phyloP scores from a whole-genome alignment of 2,113 vertebrate species.

The Elanus axillaris region DNA sequence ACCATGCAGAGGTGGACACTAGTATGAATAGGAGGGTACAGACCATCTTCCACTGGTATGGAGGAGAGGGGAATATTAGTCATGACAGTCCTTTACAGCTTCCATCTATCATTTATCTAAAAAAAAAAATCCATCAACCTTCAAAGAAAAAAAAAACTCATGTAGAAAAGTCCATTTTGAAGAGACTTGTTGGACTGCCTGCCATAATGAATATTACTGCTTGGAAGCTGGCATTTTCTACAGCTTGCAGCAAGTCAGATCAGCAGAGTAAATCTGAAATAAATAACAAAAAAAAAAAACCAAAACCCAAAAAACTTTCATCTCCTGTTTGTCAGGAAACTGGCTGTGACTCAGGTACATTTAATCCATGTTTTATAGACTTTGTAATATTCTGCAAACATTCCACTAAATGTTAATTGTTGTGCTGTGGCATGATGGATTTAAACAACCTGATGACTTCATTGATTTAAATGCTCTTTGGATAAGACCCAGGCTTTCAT shows the following conservation, averaged over 20 bases:
- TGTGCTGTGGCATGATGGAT: neutral
- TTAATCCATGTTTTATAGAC: constrained; percentile 39
- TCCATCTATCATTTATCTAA: neutral
- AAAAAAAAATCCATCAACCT: neutral
- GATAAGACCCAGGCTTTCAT: neutral
- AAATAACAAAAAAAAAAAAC: too few species aligned
- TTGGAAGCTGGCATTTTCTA: neutral
- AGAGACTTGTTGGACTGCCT: neutral
- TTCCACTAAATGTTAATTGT: constrained; percentile 3
- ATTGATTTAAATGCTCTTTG: constrained; percentile 25
- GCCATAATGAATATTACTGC: neutral
- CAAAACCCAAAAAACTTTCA: neutral
- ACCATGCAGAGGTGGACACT: neutral
- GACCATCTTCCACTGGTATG: neutral
- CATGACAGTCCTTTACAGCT: neutral
- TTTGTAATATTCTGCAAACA: constrained; percentile 15
- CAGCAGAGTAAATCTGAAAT: neutral
- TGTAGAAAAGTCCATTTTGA: neutral
- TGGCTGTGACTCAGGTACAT: neutral
- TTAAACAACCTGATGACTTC: constrained; percentile 14
- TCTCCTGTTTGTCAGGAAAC: neutral
- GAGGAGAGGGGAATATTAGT: neutral
- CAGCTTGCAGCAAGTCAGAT: neutral
- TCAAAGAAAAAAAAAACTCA: neutral
- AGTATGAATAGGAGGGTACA: neutral